Percentiles rank a stretch among this genome's conserved stretches.
Conservation (phyloP, 64 coral and sea anemone species). For the Actinia equina region DNA sequence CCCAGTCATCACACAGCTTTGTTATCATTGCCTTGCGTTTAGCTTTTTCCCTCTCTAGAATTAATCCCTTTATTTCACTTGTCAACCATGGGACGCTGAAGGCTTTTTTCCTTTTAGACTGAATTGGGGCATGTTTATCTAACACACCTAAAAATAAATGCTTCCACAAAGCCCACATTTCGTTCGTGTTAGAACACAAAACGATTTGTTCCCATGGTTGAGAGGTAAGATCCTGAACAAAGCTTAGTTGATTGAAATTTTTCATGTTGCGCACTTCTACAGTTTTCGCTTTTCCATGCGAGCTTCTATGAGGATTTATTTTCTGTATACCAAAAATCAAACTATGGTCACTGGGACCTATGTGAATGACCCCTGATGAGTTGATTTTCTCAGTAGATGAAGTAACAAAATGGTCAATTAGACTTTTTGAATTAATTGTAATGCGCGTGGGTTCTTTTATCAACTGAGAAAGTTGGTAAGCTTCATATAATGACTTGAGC, state of each 20-base stretch:
- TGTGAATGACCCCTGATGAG: background rate
- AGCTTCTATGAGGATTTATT: background rate
- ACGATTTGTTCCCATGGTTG: background rate
- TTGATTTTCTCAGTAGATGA: too few species aligned
- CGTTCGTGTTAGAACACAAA: background rate
- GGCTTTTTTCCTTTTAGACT: background rate
- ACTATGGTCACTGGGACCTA: slow-evolving; percentile 22
- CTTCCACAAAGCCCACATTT: too few species aligned
- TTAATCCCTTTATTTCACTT: background rate
- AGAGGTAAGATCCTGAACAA: background rate
- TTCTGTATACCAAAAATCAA: background rate
- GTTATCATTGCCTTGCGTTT: slow-evolving; percentile 41
- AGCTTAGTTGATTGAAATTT: background rate
- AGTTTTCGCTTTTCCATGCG: too few species aligned
- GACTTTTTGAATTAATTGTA: too few species aligned
- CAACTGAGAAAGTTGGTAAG: too few species aligned
- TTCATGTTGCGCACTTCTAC: background rate
- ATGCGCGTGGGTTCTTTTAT: too few species aligned
- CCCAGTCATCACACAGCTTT: slow-evolving; percentile 24
- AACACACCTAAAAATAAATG: background rate
- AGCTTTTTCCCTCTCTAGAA: slow-evolving; percentile 22
- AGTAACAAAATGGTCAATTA: too few species aligned
- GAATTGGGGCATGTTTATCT: slow-evolving; percentile 9
- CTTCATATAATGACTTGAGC: too few species aligned
- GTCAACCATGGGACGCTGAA: slow-evolving; percentile 31